Evolutionary conservation across 2,797 vertebrate genomes (phyloP), one percentile per base, ranked within the genome.

Genomic region (Microcaecilia unicolor): DNA sequence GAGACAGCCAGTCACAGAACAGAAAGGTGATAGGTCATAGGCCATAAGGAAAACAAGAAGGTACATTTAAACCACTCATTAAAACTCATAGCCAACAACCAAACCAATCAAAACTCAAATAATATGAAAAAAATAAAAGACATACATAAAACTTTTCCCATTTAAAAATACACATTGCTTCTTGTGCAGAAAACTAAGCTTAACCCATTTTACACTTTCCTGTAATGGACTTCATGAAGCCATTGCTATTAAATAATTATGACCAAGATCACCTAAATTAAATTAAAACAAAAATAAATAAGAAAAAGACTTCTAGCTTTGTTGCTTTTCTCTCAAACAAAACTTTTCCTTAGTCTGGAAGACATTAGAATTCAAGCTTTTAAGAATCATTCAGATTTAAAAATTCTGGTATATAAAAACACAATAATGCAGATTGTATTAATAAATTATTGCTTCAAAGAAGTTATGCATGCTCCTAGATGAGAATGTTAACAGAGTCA

Each of bases 1-100:
- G 86, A 84, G 78, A 87, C 81, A 86, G 88, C 84, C 87, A 85
- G 59, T 80, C 86, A 89, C 83, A 90, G 84, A 88, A 87, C 82
- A 90, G 78, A 88, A 86, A 79, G 83, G 80, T 80, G 80, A 83
- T 77, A 74, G 77, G 79, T 75, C 74, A 84, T 73, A 80, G 76
- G 73, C 70, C 74, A 81, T 72, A 80, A 81, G 84, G 64, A 87
- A 86, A 84, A 87, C 78, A 85, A 84, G 80, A 87, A 86, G 85
- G 79, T 77, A 87, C 80, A 76, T 83, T 81, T 82, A 85, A 79
- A 83, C 78, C 78, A 80, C 67, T 64, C 74, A 49, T 76, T 51
- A 59, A 68, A 74, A 73, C 72, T 55, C 67, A 80, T 72, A 78
- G 78, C 55, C 61, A 73, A 80, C n/a, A 67, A 62, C 68, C 70